Evolutionary conservation across 2,797 vertebrate species (phyloP), one percentile per base, ranked within the genome.

Genomic region (Gallinago stenura): DNA sequence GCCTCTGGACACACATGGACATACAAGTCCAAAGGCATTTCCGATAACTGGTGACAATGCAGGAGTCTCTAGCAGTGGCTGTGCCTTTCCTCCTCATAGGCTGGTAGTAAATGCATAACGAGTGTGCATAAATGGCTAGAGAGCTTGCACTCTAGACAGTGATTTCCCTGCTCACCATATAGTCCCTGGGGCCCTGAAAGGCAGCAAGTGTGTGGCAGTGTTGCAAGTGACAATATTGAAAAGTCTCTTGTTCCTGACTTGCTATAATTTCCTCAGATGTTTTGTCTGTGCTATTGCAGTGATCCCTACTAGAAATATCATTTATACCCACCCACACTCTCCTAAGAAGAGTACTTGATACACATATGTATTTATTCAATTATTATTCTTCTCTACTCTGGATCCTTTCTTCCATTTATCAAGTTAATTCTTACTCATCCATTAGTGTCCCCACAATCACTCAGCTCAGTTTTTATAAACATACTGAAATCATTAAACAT

Each of bases 291-390:
- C 18, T 22, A 53, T 7, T 68, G 19, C 22, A 71, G 16, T n/a
- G 18, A 46, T 6, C 9, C 26, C 28, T 24, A 17, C 19, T 30
- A 43, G 45, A 58, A 91, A 81, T 21, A 48, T 14, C 26, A 66
- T 33, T 54, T 54, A 30, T 17, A 31, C 6, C n/a, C 15, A 2
- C 10, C 3, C 6, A 12, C 6, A 16, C 4, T 4, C 5, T 28
- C 2, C 13, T 24, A 62, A 30, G 4, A 82, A 53, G 6, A 61
- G 8, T 41, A 61, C 9, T 46, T 21, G 31, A 33, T 16, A 51
- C 24, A 22, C 14, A 12, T 41, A 46, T 21, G 45, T 46, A 22
- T 50, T 53, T 41, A 53, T 26, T 53, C 31, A 66, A 48, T 48
- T 41, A 5, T 43, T 64, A 1, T 53, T 68, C 7, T 73, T 50